A percentile compares a stretch with the other conserved stretches of the same genome.
Evolutionary conservation across 2,888 invertebrate species (phyloP).

Genomic region (Rapana venosa): DNA sequence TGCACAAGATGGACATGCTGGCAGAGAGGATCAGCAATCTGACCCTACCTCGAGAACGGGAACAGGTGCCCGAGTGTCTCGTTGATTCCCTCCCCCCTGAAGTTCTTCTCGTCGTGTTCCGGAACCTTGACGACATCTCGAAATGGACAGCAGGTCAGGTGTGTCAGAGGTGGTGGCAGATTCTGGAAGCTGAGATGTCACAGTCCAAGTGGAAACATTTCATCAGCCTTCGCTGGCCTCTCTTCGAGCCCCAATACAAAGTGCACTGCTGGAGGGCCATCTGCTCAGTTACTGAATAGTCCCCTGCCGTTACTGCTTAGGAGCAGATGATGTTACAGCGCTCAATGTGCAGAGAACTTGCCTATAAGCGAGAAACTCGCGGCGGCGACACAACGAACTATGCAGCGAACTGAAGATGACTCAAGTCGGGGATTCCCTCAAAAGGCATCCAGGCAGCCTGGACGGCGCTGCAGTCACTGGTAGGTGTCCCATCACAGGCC

Average conservation of each 20-base stretch:
- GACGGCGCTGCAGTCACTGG: conserved; percentile 93
- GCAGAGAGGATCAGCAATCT: conserved; percentile 83
- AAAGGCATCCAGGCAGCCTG: conserved; percentile 90
- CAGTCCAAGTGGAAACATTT: conserved; percentile 89
- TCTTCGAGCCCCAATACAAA: conserved; percentile 87
- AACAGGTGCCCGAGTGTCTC: conserved; percentile 82
- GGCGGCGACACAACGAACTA: conserved; percentile 89
- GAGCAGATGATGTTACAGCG: no score
- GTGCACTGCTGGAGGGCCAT: conserved; percentile 90
- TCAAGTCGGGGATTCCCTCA: conserved; percentile 85
- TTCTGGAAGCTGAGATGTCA: conserved; percentile 88
- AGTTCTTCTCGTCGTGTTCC: conserved; percentile 90
- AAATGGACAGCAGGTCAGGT: conserved; percentile 93
- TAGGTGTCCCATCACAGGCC: conserved; percentile 96
- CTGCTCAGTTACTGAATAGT: conserved; percentile 81
- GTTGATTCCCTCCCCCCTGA: conserved; percentile 87
- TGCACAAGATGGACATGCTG: conserved; percentile 80
- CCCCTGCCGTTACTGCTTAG: background rate
- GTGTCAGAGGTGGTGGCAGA: conserved; percentile 89
- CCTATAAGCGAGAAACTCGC: conserved; percentile 86
- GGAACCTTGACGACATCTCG: conserved; percentile 93
- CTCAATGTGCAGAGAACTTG: conserved; percentile 68
- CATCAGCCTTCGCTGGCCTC: conserved; percentile 89
- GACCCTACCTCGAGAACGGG: conserved; percentile 81
- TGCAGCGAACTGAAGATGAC: conserved; percentile 85